Conservation (phyloP, 2,888 invertebrate genomes). For the Eupsilia transversa region DNA sequence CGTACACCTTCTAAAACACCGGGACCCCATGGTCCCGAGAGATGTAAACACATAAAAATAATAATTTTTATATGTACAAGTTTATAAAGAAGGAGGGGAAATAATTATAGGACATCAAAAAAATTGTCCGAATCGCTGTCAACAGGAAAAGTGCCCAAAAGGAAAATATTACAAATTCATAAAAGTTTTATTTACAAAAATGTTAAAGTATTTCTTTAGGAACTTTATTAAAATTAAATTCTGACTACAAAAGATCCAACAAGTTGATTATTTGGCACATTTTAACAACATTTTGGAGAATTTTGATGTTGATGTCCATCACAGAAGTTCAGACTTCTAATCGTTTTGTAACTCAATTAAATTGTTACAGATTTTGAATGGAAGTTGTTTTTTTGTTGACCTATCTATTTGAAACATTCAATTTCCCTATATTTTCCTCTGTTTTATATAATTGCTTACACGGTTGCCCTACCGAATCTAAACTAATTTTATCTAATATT, state of each 20-base stretch:
- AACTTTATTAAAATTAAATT: not conserved
- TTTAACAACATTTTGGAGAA: slow-evolving; percentile 1
- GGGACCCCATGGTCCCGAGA: too few species aligned
- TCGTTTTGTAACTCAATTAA: slow-evolving; percentile 11
- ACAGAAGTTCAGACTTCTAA: slow-evolving; percentile 1
- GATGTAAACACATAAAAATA: too few species aligned
- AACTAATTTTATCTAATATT: too few species aligned
- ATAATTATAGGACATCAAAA: too few species aligned
- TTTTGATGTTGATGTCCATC: slow-evolving; percentile 2
- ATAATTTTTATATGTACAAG: too few species aligned
- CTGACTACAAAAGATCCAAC: not conserved
- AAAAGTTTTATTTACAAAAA: not conserved
- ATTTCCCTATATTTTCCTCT: not conserved
- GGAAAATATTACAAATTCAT: not conserved
- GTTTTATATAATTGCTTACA: not conserved
- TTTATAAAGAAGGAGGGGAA: too few species aligned
- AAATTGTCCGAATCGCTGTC: too few species aligned
- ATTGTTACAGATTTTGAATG: not conserved
- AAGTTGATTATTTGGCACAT: slow-evolving; percentile 11
- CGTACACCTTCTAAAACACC: too few species aligned
- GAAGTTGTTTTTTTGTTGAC: not conserved
- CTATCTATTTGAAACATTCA: not conserved
- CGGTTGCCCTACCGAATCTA: not conserved
- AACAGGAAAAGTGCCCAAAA: too few species aligned
- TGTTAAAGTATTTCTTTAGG: not conserved